Base-by-base conservation (phyloP, 2,797 vertebrate genomes). In the Epinephelus coioides region DNA sequence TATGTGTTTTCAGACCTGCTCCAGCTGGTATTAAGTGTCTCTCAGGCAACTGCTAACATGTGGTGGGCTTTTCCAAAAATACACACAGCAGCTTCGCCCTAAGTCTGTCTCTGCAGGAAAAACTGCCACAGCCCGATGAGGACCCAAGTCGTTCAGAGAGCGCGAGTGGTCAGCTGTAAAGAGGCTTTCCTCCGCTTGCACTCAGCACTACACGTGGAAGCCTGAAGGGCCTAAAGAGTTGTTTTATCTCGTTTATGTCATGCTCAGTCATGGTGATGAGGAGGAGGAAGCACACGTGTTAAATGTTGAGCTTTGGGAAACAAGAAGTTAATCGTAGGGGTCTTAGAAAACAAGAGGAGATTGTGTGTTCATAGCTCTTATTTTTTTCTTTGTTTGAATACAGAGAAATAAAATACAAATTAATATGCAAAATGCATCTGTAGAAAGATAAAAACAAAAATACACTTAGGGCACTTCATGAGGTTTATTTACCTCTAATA, bases 401-500 rank as follows among this genome's bases (percentile, higher is more conserved):
- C 14, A 27, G 1, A 71, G 12, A 46, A 43, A 60, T n/a, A 15
- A 59, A 61, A 76, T 8, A 14, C 7, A 55, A 38, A 68, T 70
- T 17, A 68, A 47, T 23, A 57, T 1, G 18, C 38, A 60, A 56
- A 43, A 64, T 38, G 14, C 68, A 76, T 63, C 18, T 8, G 2
- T 49, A 34, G 23, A 61, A 38, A 60, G 30, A 13, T 27, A 62
- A 8, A n/a, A 51, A 60, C 14, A 69, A 30, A 59, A 73, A 57
- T 5, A 23, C 27, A 59, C 43, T 15, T 3, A 12, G 4, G 18
- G 59, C 27, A 21, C 56, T 78, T 66, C 70, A 25, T 23, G 53
- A 63, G 30, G 53, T 84, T 69, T 85, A 61, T 74, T 85, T 82
- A 69, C 21, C 56, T 79, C 38, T 43, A 57, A 69, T 79, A 86